phyloP scores from a whole-genome alignment of 2,888 invertebrate genomes.

The Cryptocheilus praepositus region DNA sequence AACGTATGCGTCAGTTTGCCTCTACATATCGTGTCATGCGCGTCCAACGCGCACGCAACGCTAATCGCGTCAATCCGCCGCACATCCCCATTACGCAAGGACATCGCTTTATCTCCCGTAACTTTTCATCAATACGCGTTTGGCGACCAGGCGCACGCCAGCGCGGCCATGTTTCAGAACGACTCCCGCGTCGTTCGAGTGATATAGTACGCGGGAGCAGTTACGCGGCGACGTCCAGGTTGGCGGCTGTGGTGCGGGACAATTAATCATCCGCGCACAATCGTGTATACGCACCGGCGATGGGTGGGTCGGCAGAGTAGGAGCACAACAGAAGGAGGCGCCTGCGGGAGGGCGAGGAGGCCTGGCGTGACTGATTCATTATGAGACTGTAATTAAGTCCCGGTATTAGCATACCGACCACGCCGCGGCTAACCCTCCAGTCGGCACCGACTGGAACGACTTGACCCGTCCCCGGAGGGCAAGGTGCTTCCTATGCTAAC shows the following conservation, averaged over 20 bases:
- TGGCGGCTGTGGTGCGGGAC: conserved; percentile 40
- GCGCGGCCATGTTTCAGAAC: no score
- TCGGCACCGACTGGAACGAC: conserved; percentile 55
- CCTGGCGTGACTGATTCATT: conserved; percentile 69
- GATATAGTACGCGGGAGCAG: no score
- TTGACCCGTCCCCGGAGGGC: conserved; percentile 48
- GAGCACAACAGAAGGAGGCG: conserved; percentile 13
- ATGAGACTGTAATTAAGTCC: conserved; percentile 68
- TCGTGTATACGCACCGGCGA: not conserved
- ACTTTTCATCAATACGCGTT: no score
- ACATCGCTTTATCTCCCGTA: no score
- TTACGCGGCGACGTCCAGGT: no score
- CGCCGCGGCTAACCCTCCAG: conserved; percentile 17
- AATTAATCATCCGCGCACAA: conserved; percentile 64
- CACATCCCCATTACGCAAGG: no score
- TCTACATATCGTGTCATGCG: no score
- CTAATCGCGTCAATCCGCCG: no score
- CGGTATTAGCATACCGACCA: conserved; percentile 67
- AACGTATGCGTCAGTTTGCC: no score
- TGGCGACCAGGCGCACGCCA: no score
- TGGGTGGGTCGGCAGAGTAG: not conserved
- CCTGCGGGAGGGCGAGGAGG: conserved; percentile 43
- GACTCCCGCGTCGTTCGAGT: no score
- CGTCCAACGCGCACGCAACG: no score
- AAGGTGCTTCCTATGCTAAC: conserved; percentile 65